Percentiles rank a stretch among this genome's conserved stretches.
phyloP scores from a whole-genome alignment of 2,113 vertebrate genomes.

The Romanogobio albipinnatus region DNA sequence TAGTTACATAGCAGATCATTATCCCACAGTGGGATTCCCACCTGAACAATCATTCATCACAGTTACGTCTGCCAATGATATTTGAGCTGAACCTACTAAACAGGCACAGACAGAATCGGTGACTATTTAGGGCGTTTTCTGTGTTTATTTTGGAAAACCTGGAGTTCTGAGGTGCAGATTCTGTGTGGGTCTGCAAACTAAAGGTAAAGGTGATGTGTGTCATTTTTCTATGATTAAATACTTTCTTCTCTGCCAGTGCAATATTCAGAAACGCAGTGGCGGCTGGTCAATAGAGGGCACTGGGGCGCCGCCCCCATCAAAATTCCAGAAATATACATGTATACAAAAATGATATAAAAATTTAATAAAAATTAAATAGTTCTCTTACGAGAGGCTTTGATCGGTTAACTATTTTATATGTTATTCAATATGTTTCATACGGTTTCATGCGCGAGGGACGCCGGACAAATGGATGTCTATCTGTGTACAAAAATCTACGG shows the following conservation, averaged over 20 bases:
- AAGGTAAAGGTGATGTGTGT: not conserved
- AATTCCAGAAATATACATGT: too few species aligned
- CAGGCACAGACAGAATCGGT: not conserved
- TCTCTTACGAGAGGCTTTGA: too few species aligned
- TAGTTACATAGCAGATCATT: not conserved
- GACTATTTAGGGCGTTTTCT: not conserved
- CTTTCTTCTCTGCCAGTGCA: not conserved
- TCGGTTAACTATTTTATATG: too few species aligned
- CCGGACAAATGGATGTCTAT: too few species aligned
- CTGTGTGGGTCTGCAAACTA: not conserved
- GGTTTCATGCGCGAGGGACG: too few species aligned
- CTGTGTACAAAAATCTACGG: too few species aligned
- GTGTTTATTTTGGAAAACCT: not conserved
- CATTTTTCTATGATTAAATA: not conserved
- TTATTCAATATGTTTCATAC: too few species aligned
- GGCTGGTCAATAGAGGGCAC: too few species aligned
- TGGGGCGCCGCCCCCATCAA: too few species aligned
- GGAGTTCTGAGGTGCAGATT: not conserved
- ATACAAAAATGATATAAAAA: too few species aligned
- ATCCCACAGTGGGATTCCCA: not conserved
- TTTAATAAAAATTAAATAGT: too few species aligned
- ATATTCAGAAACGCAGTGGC: too few species aligned
- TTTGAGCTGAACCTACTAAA: not conserved
- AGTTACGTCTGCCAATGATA: not conserved
- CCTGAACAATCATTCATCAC: not conserved